Conservation (phyloP, 2,888 invertebrate genomes). For the Catotricha subobsoleta region DNA sequence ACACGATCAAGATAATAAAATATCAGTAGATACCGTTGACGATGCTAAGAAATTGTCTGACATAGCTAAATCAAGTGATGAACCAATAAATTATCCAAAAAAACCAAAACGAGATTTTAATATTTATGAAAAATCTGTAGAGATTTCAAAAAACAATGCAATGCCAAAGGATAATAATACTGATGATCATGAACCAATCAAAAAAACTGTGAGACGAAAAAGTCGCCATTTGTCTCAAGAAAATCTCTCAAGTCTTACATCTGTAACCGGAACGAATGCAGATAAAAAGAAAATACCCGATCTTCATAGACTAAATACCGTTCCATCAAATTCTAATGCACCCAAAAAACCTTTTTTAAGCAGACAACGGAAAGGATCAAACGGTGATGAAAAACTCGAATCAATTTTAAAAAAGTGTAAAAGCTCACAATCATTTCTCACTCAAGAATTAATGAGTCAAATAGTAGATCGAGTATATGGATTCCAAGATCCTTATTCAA, state of each 20-base stretch:
- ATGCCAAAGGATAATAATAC: neutral
- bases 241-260: neutral
- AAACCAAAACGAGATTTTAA: conserved; percentile 15
- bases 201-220: neutral
- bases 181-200: neutral
- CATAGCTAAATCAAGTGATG: too few relatives aligned
- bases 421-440: conserved; percentile 12
- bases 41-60: too few relatives aligned
- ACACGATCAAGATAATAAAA: neutral
- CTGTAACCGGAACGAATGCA: neutral
- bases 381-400: neutral
- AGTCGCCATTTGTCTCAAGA: neutral
- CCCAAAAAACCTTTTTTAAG: neutral
- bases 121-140: conserved; percentile 10
- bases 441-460: conserved; percentile 11
- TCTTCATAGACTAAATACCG: too few relatives aligned
- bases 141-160: too few relatives aligned
- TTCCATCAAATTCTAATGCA: neutral
- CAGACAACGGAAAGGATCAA: neutral
- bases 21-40: neutral
- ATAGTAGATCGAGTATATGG: conserved; percentile 9
- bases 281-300: neutral
- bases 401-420: conserved; percentile 8
- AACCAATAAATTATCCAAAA: conserved; percentile 12
- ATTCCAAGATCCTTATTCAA: conserved; percentile 1